Percentiles rank a stretch among this genome's conserved stretches.
These are phyloP conservation scores for Cheilosia vulpina DNA, from an alignment of 2,888 invertebrate species.

Conservation along the genomic window DNA sequence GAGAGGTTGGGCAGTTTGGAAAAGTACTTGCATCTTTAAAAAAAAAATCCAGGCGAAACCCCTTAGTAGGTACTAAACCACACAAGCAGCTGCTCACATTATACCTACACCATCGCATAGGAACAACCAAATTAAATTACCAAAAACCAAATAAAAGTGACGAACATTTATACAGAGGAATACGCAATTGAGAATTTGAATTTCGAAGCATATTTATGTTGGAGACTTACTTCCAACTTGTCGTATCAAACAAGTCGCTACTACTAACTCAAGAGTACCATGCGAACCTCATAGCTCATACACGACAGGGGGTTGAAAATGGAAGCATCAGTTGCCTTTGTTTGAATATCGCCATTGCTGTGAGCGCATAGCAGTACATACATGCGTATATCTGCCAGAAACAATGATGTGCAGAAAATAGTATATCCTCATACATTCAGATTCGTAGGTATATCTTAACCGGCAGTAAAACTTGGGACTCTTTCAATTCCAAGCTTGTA, in stretches of 20 bases:
- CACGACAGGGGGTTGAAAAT: conserved; percentile 18
- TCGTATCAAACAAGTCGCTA: neutral
- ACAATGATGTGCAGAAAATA: conserved; percentile 30
- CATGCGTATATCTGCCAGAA: conserved; percentile 51
- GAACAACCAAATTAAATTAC: too few relatives aligned
- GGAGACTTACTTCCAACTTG: neutral
- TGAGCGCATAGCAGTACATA: conserved; percentile 24
- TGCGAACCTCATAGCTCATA: neutral
- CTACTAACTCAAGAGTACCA: neutral
- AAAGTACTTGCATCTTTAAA: too few relatives aligned
- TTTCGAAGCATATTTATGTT: neutral
- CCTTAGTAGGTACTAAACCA: too few relatives aligned
- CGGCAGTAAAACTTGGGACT: conserved; percentile 6
- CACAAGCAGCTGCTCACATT: too few relatives aligned
- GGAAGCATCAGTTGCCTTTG: conserved; percentile 11
- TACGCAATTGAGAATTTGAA: too few relatives aligned
- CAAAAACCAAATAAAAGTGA: too few relatives aligned
- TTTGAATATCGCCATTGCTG: conserved; percentile 6
- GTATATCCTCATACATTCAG: conserved; percentile 25
- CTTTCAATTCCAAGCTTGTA: neutral
- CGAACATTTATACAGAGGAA: too few relatives aligned
- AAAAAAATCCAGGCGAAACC: too few relatives aligned
- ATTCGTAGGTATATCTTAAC: neutral
- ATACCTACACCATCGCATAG: too few relatives aligned
- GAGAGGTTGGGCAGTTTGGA: too few relatives aligned